Percentiles rank a stretch among this genome's conserved stretches.
Conservation (phyloP, 2,888 invertebrate genomes). For the Pandemis heparana region DNA sequence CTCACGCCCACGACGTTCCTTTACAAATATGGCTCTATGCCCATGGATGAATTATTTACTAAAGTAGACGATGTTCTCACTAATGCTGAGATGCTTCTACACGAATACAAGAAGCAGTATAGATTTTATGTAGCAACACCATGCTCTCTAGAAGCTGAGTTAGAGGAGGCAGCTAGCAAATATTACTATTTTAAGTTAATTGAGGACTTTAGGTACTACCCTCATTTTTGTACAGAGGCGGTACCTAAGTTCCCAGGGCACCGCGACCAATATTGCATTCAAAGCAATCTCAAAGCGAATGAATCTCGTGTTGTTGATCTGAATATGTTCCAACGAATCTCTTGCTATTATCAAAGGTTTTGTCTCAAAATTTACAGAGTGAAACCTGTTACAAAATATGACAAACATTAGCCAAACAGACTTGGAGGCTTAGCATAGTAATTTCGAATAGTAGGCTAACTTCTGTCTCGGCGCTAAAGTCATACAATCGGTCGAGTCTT, state of each 20-base stretch:
- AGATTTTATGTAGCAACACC: slow-evolving; percentile 90
- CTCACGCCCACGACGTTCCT: slow-evolving; percentile 88
- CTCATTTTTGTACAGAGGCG: slow-evolving; percentile 91
- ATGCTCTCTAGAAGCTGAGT: slow-evolving; percentile 86
- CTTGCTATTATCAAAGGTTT: slow-evolving; percentile 76
- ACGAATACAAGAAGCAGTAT: slow-evolving; percentile 84
- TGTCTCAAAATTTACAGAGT: slow-evolving; percentile 77
- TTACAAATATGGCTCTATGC: slow-evolving; percentile 89
- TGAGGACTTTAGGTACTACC: slow-evolving; percentile 88
- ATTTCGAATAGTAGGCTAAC: too few species aligned
- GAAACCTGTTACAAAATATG: slow-evolving; percentile 52
- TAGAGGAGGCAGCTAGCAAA: slow-evolving; percentile 75
- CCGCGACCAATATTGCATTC: slow-evolving; percentile 67
- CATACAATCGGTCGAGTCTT: too few species aligned
- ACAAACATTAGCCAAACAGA: slow-evolving; percentile 37
- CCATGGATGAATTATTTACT: slow-evolving; percentile 83
- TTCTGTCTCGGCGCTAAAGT: too few species aligned
- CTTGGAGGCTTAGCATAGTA: too few species aligned
- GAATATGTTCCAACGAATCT: slow-evolving; percentile 71
- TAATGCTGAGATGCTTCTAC: slow-evolving; percentile 84
- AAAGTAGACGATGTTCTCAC: slow-evolving; percentile 85
- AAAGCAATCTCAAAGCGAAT: slow-evolving; percentile 57
- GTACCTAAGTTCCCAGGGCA: slow-evolving; percentile 84
- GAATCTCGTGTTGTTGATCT: slow-evolving; percentile 72
- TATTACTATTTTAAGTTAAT: slow-evolving; percentile 78